Evolutionary conservation across 1,140 invertebrate genomes (phyloP), one percentile per base, ranked within the genome.

Genomic region (Hesperophylax magnus): DNA sequence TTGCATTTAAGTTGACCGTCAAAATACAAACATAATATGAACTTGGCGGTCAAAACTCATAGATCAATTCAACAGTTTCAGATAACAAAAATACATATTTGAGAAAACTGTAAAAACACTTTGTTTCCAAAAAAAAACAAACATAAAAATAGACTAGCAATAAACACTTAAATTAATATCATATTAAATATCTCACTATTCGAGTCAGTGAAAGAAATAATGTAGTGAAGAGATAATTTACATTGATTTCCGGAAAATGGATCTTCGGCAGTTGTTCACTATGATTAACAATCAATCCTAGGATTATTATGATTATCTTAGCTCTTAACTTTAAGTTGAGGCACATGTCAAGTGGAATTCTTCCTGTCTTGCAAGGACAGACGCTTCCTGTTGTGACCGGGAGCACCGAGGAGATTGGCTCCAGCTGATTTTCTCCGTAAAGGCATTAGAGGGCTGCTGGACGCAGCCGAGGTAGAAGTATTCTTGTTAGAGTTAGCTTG

Each of bases 331-430:
- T 47, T 47, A 17, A 27, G 2, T 22, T 67, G 14, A 31, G 63
- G 20, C 69, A 72, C 63, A 67, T 6, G 39, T 87, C 88, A 90
- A 86, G 89, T 87, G 20, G 88, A 89, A 76, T 88, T 89, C 65
- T 90, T 90, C 77, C 89, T 84, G 18, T 90, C 89, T 52, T 88
- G 87, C 84, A 90, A 87, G 7, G 88, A 89, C 0, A 89, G 87
- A 4, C 89, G 85, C 77, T 90, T 90, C 39, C 89, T 85, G 60
- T 86, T 89, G 63, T 88, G 88, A 83, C 87, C 88, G 61, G 86
- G 27, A 47, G 39, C n/a, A 31, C 5, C 18, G 69, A 61, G 67
- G 52, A 71, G 18, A 47, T 63, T 63, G 20, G 39, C 78, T 4
- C 83, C 81, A 14, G 83, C 83, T 14, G 83, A 84, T 74, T 84